These are phyloP conservation scores for Neomicropteryx cornuta DNA, from an alignment of 1,140 invertebrate species.

Conservation along the genomic window DNA sequence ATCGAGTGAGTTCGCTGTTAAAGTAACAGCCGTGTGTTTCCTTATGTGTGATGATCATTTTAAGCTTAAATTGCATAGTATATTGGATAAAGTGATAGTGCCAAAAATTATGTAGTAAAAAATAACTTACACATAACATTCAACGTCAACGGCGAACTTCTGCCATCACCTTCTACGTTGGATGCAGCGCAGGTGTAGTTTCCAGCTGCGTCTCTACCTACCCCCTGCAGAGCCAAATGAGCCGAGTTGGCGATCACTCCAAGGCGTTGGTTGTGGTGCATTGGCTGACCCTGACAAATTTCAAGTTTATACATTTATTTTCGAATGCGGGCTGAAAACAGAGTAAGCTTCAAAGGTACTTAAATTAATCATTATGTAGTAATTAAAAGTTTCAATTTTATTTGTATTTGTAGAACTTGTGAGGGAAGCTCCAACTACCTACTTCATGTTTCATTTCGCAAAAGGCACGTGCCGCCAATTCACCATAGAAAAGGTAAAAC, in stretches of 20 bases:
- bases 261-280: conserved; percentile 68
- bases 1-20: neutral
- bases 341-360: no score
- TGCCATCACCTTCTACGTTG: conserved; percentile 79
- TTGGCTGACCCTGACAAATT: conserved; percentile 53
- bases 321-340: no score
- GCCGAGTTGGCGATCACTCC: conserved; percentile 76
- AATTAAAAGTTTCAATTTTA: no score
- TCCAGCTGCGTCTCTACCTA: conserved; percentile 68
- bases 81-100: neutral
- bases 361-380: no score
- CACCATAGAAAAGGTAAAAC: no score
- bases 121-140: conserved; percentile 81
- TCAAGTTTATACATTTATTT: neutral
- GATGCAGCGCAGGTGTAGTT: conserved; percentile 79
- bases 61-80: neutral
- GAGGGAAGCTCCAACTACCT: no score
- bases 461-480: no score
- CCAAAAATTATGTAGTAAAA: neutral
- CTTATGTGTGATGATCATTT: neutral
- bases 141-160: conserved; percentile 65
- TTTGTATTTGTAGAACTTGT: no score
- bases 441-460: no score
- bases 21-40: neutral
- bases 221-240: conserved; percentile 66